Conservation (phyloP, 1,140 invertebrate species). For the Atta cephalotes region DNA sequence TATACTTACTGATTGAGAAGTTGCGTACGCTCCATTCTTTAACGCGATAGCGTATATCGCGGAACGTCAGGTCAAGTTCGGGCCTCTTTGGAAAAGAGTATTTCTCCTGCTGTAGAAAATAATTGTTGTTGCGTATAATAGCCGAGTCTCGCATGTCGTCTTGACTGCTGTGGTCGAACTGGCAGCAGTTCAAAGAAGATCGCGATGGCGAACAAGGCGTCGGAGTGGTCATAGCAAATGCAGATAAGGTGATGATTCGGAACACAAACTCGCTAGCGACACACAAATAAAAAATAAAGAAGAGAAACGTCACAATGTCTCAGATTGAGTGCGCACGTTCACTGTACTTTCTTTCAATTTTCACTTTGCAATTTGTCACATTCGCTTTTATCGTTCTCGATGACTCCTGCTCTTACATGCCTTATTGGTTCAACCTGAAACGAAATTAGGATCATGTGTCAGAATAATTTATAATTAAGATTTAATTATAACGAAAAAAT, state of each 20-base stretch:
- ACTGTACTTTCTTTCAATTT: not conserved
- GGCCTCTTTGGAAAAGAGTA: conserved; percentile 83
- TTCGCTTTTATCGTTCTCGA: not conserved
- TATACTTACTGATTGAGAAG: conserved; percentile 77
- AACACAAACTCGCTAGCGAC: not conserved
- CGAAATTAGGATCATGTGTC: not conserved
- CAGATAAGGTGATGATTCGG: not conserved
- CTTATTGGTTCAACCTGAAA: conserved; percentile 47
- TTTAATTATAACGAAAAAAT: not conserved
- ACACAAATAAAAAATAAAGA: not conserved
- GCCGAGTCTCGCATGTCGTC: conserved; percentile 77
- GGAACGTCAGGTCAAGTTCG: conserved; percentile 81
- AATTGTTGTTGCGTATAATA: conserved; percentile 79
- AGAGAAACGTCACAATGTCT: conserved; percentile 3
- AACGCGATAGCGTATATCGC: conserved; percentile 80
- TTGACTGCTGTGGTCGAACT: conserved; percentile 69
- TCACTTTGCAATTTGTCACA: not conserved
- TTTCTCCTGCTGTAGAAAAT: conserved; percentile 80
- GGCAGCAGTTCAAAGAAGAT: conserved; percentile 70
- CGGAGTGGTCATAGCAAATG: conserved; percentile 25
- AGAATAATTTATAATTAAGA: not conserved
- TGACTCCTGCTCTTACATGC: conserved; percentile 38
- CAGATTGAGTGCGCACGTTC: conserved; percentile 37
- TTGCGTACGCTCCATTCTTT: conserved; percentile 80
- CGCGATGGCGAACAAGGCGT: conserved; percentile 63